phyloP scores from a whole-genome alignment of 2,888 invertebrate genomes.

The Bembecia ichneumoniformis region DNA sequence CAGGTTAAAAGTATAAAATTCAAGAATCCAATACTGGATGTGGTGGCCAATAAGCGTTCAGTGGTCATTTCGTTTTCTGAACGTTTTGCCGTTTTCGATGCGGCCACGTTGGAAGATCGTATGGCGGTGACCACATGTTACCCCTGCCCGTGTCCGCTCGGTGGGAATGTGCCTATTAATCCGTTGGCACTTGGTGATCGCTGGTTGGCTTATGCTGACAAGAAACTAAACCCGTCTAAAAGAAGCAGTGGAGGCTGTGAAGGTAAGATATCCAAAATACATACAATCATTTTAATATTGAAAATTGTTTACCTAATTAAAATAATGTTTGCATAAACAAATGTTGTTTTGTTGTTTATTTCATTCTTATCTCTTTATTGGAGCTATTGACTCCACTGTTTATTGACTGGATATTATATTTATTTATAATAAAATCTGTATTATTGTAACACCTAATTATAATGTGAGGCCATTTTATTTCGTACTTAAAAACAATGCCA shows the following conservation, averaged over 20 bases:
- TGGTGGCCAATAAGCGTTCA: slow-evolving; percentile 89
- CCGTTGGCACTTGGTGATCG: slow-evolving; percentile 90
- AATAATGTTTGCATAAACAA: slow-evolving; percentile 24
- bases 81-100: slow-evolving; percentile 92
- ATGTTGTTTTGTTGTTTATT: slow-evolving; percentile 3
- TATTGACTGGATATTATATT: too few relatives aligned
- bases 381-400: too few relatives aligned
- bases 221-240: slow-evolving; percentile 82
- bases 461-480: too few relatives aligned
- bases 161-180: slow-evolving; percentile 68
- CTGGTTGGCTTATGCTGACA: slow-evolving; percentile 90
- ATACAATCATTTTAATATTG: background rate
- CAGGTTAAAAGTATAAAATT: slow-evolving; percentile 92
- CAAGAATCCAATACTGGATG: slow-evolving; percentile 90
- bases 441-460: too few relatives aligned
- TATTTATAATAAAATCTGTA: too few relatives aligned
- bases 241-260: slow-evolving; percentile 89
- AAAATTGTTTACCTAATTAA: slow-evolving; percentile 4
- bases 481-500: too few relatives aligned
- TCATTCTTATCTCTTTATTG: background rate
- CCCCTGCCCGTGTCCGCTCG: slow-evolving; percentile 84
- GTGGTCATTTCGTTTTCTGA: slow-evolving; percentile 91
- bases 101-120: slow-evolving; percentile 87
- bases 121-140: slow-evolving; percentile 91
- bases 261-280: slow-evolving; percentile 43